Evolutionary conservation across 2,888 invertebrate genomes (phyloP), one percentile per base, ranked within the genome.

Genomic region (Parasteatoda lunata): DNA sequence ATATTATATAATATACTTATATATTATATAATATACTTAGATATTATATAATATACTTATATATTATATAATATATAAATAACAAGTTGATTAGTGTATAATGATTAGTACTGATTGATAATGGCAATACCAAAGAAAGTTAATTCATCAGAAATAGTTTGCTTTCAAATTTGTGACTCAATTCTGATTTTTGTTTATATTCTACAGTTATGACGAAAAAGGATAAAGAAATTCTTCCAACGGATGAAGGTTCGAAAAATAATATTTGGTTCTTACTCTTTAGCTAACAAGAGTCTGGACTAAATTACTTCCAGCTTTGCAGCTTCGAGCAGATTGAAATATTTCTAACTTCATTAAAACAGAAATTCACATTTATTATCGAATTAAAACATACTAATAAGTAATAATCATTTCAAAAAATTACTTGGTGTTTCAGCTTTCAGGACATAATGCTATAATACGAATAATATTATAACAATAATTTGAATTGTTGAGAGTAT

Each of bases 131-230:
- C 30, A 30, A 30, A 30, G 30, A 30, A 30, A 30, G 30, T 30
- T 30, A 30, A 59, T 9, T 59, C n/a, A 59, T 59, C 11, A 4
- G 9, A 13, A 59, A 59, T 59, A 7, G 8, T 8, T 13, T 59
- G 59, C 6, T 59, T 11, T 8, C 6, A 11, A 3, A 59, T 59
- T 59, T 7, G 4, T 11, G 11, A 11, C 59, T 13, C n/a, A 59
- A 59, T 4, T 9, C 59, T 13, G 59, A 59, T 30, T 30, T 30
- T 30, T 30, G 1, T 30, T 30, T 51, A 72, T 65, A 54, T 86
- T 80, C 68, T 59, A 51, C 80, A 86, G 85, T 86, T 65, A 86
- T 86, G 85, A 79, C 75, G 54, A 65, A 66, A 76, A 76, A 80
- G 59, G 85, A 77, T 47, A 86, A 76, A 80, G 49, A 52, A 3